Conservation (phyloP, 2,888 invertebrate genomes). For the Masnerella sp. region DNA sequence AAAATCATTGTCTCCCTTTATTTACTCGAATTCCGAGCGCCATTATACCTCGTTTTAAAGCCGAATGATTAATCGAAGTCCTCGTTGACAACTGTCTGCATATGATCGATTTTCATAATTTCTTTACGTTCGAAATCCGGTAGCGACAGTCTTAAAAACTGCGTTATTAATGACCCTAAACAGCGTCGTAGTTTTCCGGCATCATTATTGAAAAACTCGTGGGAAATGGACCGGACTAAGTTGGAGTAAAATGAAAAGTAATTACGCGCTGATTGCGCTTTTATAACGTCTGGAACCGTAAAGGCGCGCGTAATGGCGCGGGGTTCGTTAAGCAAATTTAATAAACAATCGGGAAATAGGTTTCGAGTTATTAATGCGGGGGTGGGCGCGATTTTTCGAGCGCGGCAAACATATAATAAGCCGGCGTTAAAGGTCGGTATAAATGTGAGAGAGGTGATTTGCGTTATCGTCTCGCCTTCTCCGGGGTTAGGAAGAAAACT, state of each 20-base stretch:
- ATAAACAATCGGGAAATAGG: constrained; percentile 36
- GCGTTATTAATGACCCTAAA: constrained; percentile 23
- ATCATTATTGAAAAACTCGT: constrained; percentile 19
- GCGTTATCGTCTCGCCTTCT: constrained; percentile 56
- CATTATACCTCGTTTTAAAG: not conserved
- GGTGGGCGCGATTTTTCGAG: constrained; percentile 26
- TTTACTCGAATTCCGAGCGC: not conserved
- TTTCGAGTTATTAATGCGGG: constrained; percentile 29
- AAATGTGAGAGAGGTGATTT: constrained; percentile 55
- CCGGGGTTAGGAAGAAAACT: constrained; percentile 70
- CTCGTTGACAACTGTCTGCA: constrained; percentile 8
- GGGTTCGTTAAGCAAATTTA: constrained; percentile 34
- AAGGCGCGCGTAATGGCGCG: constrained; percentile 5
- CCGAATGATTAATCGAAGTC: constrained; percentile 3
- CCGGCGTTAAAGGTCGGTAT: constrained; percentile 35
- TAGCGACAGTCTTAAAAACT: constrained; percentile 20
- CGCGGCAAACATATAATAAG: constrained; percentile 38
- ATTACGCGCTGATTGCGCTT: constrained; percentile 28
- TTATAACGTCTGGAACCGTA: constrained; percentile 26
- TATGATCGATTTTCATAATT: constrained; percentile 24
- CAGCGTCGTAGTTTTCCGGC: constrained; percentile 5
- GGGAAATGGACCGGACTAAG: constrained; percentile 21
- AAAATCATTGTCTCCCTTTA: not conserved
- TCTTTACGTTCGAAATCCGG: constrained; percentile 17
- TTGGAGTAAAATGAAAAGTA: constrained; percentile 27